Evolutionary conservation across 2,888 invertebrate species (phyloP).

Genomic region (Pheosia tremula): DNA sequence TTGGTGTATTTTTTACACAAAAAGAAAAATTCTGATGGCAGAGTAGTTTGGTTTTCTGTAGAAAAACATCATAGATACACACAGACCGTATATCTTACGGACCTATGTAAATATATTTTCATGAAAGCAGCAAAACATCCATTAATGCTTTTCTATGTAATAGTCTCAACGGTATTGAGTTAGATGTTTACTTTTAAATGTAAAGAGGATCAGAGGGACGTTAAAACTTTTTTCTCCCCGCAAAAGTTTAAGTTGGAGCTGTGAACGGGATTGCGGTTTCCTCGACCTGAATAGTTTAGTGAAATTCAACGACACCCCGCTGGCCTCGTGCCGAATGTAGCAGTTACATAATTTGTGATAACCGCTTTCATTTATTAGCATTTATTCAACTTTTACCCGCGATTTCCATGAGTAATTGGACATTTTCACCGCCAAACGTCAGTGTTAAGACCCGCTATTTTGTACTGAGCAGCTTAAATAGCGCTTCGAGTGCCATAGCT

Average conservation of each 20-base stretch:
- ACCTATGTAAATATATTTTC: background rate
- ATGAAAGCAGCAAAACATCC: background rate
- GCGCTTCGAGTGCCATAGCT: too few relatives aligned
- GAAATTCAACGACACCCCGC: constrained; percentile 69
- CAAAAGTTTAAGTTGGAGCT: constrained; percentile 60
- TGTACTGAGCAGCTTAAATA: background rate
- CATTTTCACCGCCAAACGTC: constrained; percentile 47
- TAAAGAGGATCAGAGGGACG: constrained; percentile 39
- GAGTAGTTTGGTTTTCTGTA: background rate
- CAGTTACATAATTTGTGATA: constrained; percentile 80
- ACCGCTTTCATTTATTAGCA: constrained; percentile 77
- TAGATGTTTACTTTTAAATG: constrained; percentile 38
- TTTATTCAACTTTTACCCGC: constrained; percentile 70
- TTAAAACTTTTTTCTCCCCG: constrained; percentile 50
- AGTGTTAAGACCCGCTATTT: constrained; percentile 20
- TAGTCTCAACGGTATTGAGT: constrained; percentile 29
- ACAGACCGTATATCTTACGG: background rate
- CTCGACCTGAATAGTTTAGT: constrained; percentile 78
- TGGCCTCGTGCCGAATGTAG: constrained; percentile 78
- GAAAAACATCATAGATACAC: constrained; percentile 1
- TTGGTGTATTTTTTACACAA: background rate
- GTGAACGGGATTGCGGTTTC: constrained; percentile 74
- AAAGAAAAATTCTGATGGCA: background rate
- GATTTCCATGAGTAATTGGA: constrained; percentile 61
- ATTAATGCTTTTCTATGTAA: background rate